A percentile compares a stretch with the other conserved stretches of the same genome.
Conservation (phyloP, 2,888 invertebrate species). For the Lepetodrilus schrolli region DNA sequence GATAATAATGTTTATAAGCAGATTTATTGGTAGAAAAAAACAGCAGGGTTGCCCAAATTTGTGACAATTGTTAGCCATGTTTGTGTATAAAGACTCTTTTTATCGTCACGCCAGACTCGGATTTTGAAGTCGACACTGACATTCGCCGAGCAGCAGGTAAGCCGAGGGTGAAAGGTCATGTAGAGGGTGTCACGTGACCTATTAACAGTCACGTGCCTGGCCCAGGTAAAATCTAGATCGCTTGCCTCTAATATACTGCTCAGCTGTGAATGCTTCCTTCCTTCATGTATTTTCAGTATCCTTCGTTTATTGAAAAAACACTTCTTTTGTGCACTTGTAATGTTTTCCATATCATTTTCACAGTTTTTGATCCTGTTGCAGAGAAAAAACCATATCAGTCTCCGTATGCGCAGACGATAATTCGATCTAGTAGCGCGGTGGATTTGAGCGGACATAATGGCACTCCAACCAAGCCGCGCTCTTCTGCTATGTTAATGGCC, state of each 20-base stretch:
- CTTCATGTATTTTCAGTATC: background rate
- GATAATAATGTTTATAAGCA: no score
- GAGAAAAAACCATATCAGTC: slow-evolving; percentile 39
- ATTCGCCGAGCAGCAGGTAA: slow-evolving; percentile 51
- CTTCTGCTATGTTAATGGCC: slow-evolving; percentile 80
- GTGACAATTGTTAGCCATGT: background rate
- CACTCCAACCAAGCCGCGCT: slow-evolving; percentile 45
- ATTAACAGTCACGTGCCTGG: slow-evolving; percentile 42
- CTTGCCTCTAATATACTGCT: slow-evolving; percentile 38
- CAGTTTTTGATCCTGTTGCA: slow-evolving; percentile 45
- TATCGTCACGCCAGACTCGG: slow-evolving; percentile 54
- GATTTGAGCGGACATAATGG: slow-evolving; percentile 79
- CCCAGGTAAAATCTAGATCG: slow-evolving; percentile 17
- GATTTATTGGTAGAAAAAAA: no score
- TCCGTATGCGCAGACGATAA: slow-evolving; percentile 44
- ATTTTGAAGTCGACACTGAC: slow-evolving; percentile 54
- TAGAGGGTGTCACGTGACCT: slow-evolving; percentile 35
- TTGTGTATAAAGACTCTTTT: slow-evolving; percentile 32
- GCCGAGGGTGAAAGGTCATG: slow-evolving; percentile 31
- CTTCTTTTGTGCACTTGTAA: background rate
- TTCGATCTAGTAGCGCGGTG: slow-evolving; percentile 91
- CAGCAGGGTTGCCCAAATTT: slow-evolving; percentile 21
- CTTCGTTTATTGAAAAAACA: background rate
- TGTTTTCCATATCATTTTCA: background rate
- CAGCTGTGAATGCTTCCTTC: background rate